These are phyloP conservation scores for Prionailurus bengalensis DNA, from an alignment of 2,113 vertebrate species.

Conservation along the genomic window DNA sequence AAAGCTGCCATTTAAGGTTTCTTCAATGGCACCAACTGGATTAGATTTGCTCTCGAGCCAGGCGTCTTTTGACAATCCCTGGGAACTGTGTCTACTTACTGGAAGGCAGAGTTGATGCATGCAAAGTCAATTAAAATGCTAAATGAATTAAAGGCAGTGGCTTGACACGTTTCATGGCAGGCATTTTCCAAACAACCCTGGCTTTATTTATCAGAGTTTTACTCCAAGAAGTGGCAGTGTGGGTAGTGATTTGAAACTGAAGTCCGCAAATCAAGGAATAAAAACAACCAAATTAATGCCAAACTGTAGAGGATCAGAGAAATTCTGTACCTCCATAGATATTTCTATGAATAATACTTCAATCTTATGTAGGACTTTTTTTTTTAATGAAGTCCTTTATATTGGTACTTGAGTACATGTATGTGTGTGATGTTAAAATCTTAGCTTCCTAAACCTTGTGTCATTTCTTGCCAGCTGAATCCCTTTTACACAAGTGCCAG, in stretches of 20 bases:
- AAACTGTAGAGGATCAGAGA: neutral
- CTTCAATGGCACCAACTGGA: constrained; percentile 73
- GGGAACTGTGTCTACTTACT: constrained; percentile 73
- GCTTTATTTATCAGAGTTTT: constrained; percentile 45
- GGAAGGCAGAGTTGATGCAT: constrained; percentile 65
- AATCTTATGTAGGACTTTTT: neutral
- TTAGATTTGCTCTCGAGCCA: constrained; percentile 76
- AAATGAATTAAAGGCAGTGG: constrained; percentile 58
- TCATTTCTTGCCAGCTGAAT: neutral
- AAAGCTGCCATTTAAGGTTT: constrained; percentile 79
- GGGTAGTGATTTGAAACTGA: constrained; percentile 46
- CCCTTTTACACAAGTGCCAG: neutral
- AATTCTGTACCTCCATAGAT: constrained; percentile 20
- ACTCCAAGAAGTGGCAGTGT: neutral
- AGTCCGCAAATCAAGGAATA: constrained; percentile 47
- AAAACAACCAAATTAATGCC: constrained; percentile 50
- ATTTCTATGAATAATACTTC: constrained; percentile 34
- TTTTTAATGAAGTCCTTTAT: neutral
- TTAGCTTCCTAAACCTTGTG: neutral
- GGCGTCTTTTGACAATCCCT: constrained; percentile 77
- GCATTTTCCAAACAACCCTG: constrained; percentile 46
- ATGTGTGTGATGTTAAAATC: neutral
- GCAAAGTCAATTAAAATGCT: constrained; percentile 79
- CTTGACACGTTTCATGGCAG: neutral
- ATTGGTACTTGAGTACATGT: neutral